A percentile compares a stretch with the other conserved stretches of the same genome.
Evolutionary conservation across 2,113 vertebrate species (phyloP).

Genomic region (Thunnus maccoyii): DNA sequence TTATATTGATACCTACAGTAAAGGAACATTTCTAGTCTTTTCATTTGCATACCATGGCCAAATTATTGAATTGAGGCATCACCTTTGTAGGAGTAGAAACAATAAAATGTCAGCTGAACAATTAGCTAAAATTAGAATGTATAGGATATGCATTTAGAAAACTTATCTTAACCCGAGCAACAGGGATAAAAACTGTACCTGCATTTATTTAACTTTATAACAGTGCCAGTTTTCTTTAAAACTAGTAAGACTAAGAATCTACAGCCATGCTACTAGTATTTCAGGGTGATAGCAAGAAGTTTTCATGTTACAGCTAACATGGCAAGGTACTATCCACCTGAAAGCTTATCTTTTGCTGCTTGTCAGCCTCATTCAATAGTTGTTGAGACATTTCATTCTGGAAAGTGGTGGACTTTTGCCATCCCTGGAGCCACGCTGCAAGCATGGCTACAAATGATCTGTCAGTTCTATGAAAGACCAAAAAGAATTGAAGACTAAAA

Average conservation of each 20-base stretch:
- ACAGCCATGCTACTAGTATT: too few species aligned
- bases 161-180: background rate
- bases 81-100: constrained; percentile 4
- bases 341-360: too few species aligned
- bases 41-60: constrained; percentile 1
- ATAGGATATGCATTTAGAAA: background rate
- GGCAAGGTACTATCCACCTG: too few species aligned
- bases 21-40: constrained; percentile 17
- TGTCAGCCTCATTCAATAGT: too few species aligned
- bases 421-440: too few species aligned
- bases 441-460: background rate
- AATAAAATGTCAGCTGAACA: constrained; percentile 25
- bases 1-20: background rate
- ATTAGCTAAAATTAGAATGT: constrained; percentile 1
- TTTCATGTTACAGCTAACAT: too few species aligned
- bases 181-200: background rate
- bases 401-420: too few species aligned
- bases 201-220: background rate
- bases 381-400: too few species aligned
- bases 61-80: constrained; percentile 21
- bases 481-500: background rate
- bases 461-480: background rate
- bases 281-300: too few species aligned
- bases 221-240: background rate
- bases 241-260: too few species aligned